These are phyloP conservation scores for Neodiprion lecontei DNA, from an alignment of 1,140 invertebrate species.

Conservation along the genomic window DNA sequence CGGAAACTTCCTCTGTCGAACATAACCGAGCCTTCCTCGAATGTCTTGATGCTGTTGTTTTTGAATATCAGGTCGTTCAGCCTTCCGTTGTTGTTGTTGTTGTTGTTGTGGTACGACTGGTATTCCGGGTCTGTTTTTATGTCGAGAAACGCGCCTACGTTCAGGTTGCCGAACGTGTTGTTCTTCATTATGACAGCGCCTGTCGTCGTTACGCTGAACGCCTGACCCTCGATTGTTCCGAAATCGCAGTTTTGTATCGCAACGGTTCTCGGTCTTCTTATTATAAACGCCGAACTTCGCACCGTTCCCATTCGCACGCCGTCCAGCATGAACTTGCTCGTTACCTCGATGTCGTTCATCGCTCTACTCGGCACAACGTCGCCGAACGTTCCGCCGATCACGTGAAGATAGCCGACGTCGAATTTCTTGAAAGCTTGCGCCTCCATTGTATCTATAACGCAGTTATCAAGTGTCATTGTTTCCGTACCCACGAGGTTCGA, in stretches of 20 bases:
- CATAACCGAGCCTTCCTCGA: slow-evolving; percentile 66
- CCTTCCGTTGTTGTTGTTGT: slow-evolving; percentile 28
- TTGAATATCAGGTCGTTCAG: slow-evolving; percentile 67
- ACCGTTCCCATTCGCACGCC: slow-evolving; percentile 55
- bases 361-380: slow-evolving; percentile 70
- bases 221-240: slow-evolving; percentile 67
- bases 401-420: slow-evolving; percentile 66
- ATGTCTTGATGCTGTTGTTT: slow-evolving; percentile 67
- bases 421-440: slow-evolving; percentile 82
- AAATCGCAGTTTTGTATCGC: slow-evolving; percentile 70
- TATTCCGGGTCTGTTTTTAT: slow-evolving; percentile 63
- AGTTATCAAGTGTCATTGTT: slow-evolving; percentile 57
- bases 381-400: slow-evolving; percentile 65
- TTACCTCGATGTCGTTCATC: slow-evolving; percentile 76
- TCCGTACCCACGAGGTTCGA: slow-evolving; percentile 68
- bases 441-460: slow-evolving; percentile 67
- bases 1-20: slow-evolving; percentile 66
- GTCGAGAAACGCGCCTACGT: slow-evolving; percentile 67
- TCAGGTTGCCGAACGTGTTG: slow-evolving; percentile 67
- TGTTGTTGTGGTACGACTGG: slow-evolving; percentile 21
- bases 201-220: slow-evolving; percentile 68
- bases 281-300: slow-evolving; percentile 64
- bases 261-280: slow-evolving; percentile 65
- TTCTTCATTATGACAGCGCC: slow-evolving; percentile 72
- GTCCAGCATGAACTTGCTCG: slow-evolving; percentile 65